Conservation (phyloP, 2,113 vertebrate genomes). For the Suncus etruscus region DNA sequence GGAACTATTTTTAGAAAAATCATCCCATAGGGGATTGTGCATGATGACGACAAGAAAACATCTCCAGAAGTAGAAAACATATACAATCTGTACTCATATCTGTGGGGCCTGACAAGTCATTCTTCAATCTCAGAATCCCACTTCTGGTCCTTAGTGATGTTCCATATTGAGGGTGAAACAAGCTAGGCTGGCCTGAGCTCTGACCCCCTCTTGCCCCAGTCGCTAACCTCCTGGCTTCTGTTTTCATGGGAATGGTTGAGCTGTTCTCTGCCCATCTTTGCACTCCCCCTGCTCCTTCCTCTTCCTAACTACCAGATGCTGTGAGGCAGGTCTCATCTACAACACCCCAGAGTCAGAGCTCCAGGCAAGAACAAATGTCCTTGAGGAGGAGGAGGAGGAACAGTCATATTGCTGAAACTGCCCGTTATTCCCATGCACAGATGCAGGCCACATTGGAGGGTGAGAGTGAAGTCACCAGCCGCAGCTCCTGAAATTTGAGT, state of each 20-base stretch:
- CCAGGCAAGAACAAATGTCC: not conserved
- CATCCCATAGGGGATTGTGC: not conserved
- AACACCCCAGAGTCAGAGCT: not conserved
- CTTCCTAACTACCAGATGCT: not conserved
- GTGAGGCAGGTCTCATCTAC: not conserved
- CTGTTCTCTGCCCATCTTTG: not conserved
- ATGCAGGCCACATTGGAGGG: not conserved
- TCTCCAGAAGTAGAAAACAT: not conserved
- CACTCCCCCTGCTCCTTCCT: constrained; percentile 1
- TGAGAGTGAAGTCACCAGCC: not conserved
- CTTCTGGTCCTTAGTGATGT: not conserved
- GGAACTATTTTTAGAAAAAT: not conserved
- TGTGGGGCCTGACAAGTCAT: not conserved
- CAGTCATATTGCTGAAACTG: not conserved
- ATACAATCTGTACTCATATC: not conserved
- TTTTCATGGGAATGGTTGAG: not conserved
- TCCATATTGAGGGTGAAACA: not conserved
- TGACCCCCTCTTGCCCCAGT: not conserved
- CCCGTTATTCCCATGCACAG: not conserved
- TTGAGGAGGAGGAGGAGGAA: not conserved
- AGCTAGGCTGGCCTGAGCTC: not conserved
- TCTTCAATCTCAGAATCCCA: not conserved
- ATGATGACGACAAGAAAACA: not conserved
- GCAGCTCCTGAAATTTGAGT: constrained; percentile 52
- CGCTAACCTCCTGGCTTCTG: not conserved